These are phyloP conservation scores for Crossaster papposus DNA, from an alignment of 53 echinoderm and acorn worm species.

Conservation along the genomic window DNA sequence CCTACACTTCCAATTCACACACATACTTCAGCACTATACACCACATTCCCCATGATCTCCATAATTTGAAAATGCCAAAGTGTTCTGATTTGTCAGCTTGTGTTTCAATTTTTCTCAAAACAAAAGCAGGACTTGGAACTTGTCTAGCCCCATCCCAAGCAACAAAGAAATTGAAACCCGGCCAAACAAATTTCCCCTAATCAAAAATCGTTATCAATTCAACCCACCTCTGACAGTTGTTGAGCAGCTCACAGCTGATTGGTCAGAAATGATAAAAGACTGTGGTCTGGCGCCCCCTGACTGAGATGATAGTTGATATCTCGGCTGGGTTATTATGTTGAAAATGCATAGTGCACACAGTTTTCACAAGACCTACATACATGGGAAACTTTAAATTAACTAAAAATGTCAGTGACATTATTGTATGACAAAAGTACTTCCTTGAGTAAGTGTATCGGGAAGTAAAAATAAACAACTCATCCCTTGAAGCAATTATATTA, in stretches of 20 bases:
- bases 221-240: constrained; percentile 3
- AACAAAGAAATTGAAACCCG: constrained; percentile 26
- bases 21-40: no score
- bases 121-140: background rate
- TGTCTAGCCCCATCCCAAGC: background rate
- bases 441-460: background rate
- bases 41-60: no score
- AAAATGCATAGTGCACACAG: background rate
- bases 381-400: background rate
- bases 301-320: background rate
- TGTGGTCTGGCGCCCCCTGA: background rate
- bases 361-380: background rate
- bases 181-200: constrained; percentile 17
- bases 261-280: constrained; percentile 13
- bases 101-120: background rate
- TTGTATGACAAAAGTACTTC: background rate
- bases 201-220: constrained; percentile 26
- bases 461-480: background rate
- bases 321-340: background rate
- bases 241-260: background rate
- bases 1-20: no score
- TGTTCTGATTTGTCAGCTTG: background rate
- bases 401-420: background rate
- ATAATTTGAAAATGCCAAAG: no score
- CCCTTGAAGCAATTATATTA: background rate